Base-by-base conservation (phyloP, 2,888 invertebrate species). In the Apodemia hepburni region DNA sequence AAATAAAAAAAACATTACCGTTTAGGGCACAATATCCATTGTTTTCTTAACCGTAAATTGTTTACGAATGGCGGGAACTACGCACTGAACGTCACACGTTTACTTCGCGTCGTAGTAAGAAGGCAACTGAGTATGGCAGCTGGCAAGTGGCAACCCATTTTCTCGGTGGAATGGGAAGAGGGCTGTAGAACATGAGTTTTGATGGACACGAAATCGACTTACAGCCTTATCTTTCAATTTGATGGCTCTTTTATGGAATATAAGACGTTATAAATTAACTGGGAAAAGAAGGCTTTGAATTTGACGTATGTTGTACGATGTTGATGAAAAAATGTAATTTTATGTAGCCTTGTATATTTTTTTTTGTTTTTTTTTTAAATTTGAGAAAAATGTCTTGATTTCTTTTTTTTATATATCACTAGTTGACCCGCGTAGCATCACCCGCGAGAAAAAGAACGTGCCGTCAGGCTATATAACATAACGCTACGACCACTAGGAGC, bases 21-120 rank as follows among this genome's bases (percentile, higher is more conserved):
- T 35, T 59, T 22, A 62, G 59, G 45, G 59, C 57, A 65, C 62
- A 61, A 58, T 61, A 68, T 68, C 66, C 69, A 69, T 69, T 67
- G 64, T 68, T 66, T 68, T 64, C 62, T 64, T 57, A 49, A 49
- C 42, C 58, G 35, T 49, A 64, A 29, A 58, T 59, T 27, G 65
- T 57, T 68, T 70, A 63, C 68, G 71, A 69, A 73, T 71, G 77
- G 78, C 78, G 80, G 80, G 80, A 81, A 79, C 62, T 63, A 68
- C 38, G n/a, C 15, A 22, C 38, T 12, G 17, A 22, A 27, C 15
- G 42, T 9, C 18, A 49, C 68, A 70, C 70, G 71, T 63, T 70
- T 68, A 62, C 63, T 63, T 71, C 66, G 69, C 65, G 64, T 60
- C 66, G 66, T 65, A 66, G 68, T 69, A 65, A 47, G 61, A 66